Evolutionary conservation across 2,888 invertebrate species (phyloP), one percentile per base, ranked within the genome.

Genomic region (Gymnoscelis rufifasciata): DNA sequence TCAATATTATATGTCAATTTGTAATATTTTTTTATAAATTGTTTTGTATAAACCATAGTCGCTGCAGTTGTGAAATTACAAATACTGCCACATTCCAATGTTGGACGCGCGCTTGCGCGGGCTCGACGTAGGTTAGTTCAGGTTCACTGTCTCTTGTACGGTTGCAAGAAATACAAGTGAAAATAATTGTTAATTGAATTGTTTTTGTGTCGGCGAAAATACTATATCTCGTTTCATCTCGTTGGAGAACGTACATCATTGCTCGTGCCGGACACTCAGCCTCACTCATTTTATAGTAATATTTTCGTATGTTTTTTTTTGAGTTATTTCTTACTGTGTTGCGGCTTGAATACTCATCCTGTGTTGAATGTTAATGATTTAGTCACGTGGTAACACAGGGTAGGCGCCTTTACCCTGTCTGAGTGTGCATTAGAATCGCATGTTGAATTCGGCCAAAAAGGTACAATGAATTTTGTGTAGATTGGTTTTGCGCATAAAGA

Each of bases 331-430:
- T 10, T 15, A 33, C 33, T 10, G 14, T 31, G 13, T 8, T 33
- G 15, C 14, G 6, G 15, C n/a, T 33, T 10, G 1, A 14, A 15
- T 19, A 19, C 19, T 19, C 19, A 19, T 19, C 19, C n/a, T n/a
- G n/a, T n/a, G 5, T 3, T 19, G 19, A 19, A 19, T 19, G 19
- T 19, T 57, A 66, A 60, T 68, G 43, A 37, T 54, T 39, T 68
- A 69, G 64, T 64, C 67, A 70, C 69, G 73, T 78, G 79, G 79
- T 72, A 67, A 71, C 62, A 78, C 80, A 79, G 78, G 80, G 76
- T 80, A 69, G 59, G 78, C 72, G 54, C 59, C 29, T 59, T 54
- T 50, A 52, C n/a, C n/a, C n/a, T n/a, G n/a, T n/a, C n/a, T n/a
- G n/a, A n/a, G 54, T 42, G 31, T 53, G 35, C 15, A 19, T 43